Conservation (phyloP, 2,888 invertebrate genomes). For the Pseudoips prasinana region DNA sequence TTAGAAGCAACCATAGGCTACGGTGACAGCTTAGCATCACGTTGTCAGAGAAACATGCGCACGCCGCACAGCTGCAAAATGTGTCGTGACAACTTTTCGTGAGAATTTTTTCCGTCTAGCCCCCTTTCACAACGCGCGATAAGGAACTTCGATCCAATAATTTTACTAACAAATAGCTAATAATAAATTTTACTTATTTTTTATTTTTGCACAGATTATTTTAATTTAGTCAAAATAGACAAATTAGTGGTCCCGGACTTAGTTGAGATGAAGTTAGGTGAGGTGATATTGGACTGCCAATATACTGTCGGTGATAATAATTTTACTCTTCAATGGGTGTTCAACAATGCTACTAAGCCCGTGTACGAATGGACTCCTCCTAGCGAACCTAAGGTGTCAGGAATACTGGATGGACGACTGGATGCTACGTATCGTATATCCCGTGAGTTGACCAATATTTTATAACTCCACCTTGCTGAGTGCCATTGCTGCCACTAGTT, state of each 20-base stretch:
- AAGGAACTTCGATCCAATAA: no score
- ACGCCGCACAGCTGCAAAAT: no score
- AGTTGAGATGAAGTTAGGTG: constrained; percentile 29
- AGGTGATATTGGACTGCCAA: constrained; percentile 36
- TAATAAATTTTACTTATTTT: no score
- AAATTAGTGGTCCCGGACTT: constrained; percentile 40
- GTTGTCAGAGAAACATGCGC: no score
- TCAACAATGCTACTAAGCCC: constrained; percentile 24
- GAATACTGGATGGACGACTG: constrained; percentile 28
- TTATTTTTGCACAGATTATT: constrained; percentile 23
- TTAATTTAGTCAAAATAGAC: constrained; percentile 39
- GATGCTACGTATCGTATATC: constrained; percentile 29
- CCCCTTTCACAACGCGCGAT: no score
- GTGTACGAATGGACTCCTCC: constrained; percentile 39
- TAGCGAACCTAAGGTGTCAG: constrained; percentile 24
- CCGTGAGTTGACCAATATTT: constrained; percentile 22
- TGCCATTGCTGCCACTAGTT: neutral
- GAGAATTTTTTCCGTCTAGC: no score
- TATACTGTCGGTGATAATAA: constrained; percentile 30
- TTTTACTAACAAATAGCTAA: no score
- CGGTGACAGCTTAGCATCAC: no score
- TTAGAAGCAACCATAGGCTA: no score
- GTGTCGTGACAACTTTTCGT: no score
- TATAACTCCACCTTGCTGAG: no score
- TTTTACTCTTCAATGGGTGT: constrained; percentile 38